Evolutionary conservation across 2,888 invertebrate species (phyloP).

Genomic region (Limnephilus lunatus): DNA sequence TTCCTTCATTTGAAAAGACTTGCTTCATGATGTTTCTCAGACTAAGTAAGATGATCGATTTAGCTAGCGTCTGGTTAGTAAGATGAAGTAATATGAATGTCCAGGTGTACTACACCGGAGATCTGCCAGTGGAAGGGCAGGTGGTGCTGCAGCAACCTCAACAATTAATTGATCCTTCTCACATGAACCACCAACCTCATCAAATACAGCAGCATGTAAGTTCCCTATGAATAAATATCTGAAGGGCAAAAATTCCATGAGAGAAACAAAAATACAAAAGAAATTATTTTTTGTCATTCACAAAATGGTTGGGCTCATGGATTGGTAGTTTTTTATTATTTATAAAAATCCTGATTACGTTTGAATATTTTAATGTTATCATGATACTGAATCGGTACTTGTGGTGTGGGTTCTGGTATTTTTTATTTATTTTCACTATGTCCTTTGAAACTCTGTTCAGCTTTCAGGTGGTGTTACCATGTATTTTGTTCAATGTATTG

Average conservation of each 20-base stretch:
- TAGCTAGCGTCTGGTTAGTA: slow-evolving; percentile 2
- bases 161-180: slow-evolving; percentile 76
- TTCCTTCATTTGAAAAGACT: not conserved
- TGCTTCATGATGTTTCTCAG: not conserved
- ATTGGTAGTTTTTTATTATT: slow-evolving; percentile 10
- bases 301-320: slow-evolving; percentile 13
- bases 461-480: not conserved
- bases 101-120: slow-evolving; percentile 78
- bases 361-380: not conserved
- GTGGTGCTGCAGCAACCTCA: slow-evolving; percentile 78
- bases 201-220: slow-evolving; percentile 76
- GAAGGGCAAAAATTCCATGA: not conserved
- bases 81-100: slow-evolving; percentile 5
- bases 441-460: not conserved
- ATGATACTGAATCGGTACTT: not conserved
- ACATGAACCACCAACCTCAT: slow-evolving; percentile 77
- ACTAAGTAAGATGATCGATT: not conserved
- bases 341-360: not conserved
- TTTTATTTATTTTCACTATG: not conserved
- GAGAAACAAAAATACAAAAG: not conserved
- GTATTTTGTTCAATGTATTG: not conserved
- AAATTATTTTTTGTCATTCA: not conserved
- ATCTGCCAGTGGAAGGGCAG: slow-evolving; percentile 77
- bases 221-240: slow-evolving; percentile 65
- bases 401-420: not conserved